Conservation (phyloP, 2,797 vertebrate species). For the Argyrosomus regius region DNA sequence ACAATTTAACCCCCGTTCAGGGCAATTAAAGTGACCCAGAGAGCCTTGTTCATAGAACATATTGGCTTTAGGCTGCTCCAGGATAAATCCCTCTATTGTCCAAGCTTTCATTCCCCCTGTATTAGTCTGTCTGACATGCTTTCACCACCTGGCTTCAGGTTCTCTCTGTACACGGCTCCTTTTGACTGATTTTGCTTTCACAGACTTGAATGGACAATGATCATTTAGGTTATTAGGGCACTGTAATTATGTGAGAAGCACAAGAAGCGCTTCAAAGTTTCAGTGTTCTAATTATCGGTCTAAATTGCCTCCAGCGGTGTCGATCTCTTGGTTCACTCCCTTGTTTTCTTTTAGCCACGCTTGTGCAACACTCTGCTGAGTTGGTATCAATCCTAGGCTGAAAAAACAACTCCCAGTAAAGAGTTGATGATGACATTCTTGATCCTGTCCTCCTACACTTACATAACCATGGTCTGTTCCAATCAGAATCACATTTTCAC, state of each 20-base stretch:
- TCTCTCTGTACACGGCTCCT: slow-evolving; percentile 22
- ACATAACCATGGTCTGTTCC: not conserved
- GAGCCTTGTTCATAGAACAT: slow-evolving; percentile 41
- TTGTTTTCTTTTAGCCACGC: slow-evolving; percentile 26
- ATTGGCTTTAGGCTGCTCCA: slow-evolving; percentile 41
- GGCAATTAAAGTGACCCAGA: slow-evolving; percentile 66
- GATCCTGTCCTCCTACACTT: slow-evolving; percentile 39
- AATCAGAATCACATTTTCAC: not conserved
- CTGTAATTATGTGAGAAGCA: slow-evolving; percentile 20
- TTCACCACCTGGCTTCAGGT: slow-evolving; percentile 27
- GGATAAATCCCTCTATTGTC: slow-evolving; percentile 71
- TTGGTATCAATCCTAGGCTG: slow-evolving; percentile 1
- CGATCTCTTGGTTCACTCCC: slow-evolving; percentile 27
- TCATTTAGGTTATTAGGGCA: slow-evolving; percentile 8
- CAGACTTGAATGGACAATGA: slow-evolving; percentile 13
- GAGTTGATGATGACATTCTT: slow-evolving; percentile 26
- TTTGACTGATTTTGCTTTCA: slow-evolving; percentile 27
- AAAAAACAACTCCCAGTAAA: slow-evolving; percentile 58
- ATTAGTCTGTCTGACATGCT: slow-evolving; percentile 53
- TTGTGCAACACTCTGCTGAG: slow-evolving; percentile 48
- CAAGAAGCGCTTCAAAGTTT: not conserved
- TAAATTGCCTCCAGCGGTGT: slow-evolving; percentile 10
- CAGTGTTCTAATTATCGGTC: slow-evolving; percentile 13
- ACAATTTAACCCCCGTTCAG: slow-evolving; percentile 63
- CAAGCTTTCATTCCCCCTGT: slow-evolving; percentile 36